These are phyloP conservation scores for Hystrix brachyura DNA, from an alignment of 2,113 vertebrate genomes.

Conservation along the genomic window DNA sequence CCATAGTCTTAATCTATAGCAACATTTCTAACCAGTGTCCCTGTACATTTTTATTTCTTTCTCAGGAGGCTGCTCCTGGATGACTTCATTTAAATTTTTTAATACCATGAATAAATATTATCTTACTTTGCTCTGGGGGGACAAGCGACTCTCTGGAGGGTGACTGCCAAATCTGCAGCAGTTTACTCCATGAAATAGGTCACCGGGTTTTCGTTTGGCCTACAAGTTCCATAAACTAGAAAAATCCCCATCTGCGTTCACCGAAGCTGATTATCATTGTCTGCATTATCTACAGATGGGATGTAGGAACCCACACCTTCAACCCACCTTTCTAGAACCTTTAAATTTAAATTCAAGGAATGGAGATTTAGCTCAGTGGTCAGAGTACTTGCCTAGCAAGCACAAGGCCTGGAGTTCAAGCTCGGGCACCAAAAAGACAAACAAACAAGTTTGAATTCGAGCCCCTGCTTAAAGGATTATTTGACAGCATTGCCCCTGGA, in stretches of 20 bases:
- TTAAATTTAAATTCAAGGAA: not conserved
- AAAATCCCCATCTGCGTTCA: slow-evolving; percentile 44
- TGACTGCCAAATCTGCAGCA: slow-evolving; percentile 58
- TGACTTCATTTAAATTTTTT: slow-evolving; percentile 81
- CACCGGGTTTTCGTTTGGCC: slow-evolving; percentile 63
- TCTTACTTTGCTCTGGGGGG: slow-evolving; percentile 54
- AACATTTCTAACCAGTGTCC: slow-evolving; percentile 71
- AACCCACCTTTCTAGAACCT: not conserved
- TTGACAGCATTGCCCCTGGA: slow-evolving; percentile 27
- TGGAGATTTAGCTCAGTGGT: no score
- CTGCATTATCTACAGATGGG: not conserved
- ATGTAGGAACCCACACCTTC: not conserved
- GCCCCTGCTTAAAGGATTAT: slow-evolving; percentile 37
- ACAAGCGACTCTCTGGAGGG: slow-evolving; percentile 57
- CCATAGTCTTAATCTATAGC: slow-evolving; percentile 78
- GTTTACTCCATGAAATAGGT: slow-evolving; percentile 78
- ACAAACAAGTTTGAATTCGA: not conserved
- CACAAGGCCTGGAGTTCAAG: no score
- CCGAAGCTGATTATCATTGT: not conserved
- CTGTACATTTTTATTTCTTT: slow-evolving; percentile 73
- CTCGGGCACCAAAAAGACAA: no score
- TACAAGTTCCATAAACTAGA: slow-evolving; percentile 70
- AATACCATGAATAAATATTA: slow-evolving; percentile 68
- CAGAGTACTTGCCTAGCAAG: no score
- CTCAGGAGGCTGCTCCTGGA: slow-evolving; percentile 70